Percentiles rank a stretch among this genome's conserved stretches.
These are phyloP conservation scores for Notospermus geniculatus DNA, from an alignment of 1,140 invertebrate species.

Conservation along the genomic window DNA sequence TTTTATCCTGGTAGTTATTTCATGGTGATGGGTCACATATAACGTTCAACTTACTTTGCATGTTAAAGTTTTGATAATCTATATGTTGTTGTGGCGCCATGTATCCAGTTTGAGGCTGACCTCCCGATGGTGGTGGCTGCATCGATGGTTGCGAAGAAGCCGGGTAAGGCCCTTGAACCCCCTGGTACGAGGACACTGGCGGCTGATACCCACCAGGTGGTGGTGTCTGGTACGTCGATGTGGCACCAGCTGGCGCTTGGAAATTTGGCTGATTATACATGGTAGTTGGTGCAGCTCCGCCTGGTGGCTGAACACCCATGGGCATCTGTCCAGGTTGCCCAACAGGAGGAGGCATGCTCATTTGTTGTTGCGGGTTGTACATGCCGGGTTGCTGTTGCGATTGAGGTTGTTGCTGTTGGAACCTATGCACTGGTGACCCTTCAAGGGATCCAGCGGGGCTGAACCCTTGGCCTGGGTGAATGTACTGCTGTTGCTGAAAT, in stretches of 20 bases:
- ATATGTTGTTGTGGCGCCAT: conserved; percentile 60
- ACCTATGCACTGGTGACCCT: conserved; percentile 46
- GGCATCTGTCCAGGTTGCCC: not conserved
- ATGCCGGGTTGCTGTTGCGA: not conserved
- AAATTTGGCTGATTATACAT: conserved; percentile 14
- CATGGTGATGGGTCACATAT: not conserved
- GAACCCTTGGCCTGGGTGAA: conserved; percentile 24
- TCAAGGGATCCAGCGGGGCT: conserved; percentile 34
- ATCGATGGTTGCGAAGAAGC: conserved; percentile 7
- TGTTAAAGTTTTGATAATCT: conserved; percentile 42
- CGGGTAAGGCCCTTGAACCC: conserved; percentile 5
- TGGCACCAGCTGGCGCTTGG: conserved; percentile 16
- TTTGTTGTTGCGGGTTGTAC: conserved; percentile 21
- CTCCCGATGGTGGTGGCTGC: not conserved
- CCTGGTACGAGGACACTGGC: conserved; percentile 20
- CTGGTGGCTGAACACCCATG: conserved; percentile 16
- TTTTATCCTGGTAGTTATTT: no score
- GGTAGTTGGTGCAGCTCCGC: conserved; percentile 24
- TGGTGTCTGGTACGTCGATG: conserved; percentile 13
- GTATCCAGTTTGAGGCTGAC: conserved; percentile 38
- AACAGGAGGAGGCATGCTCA: conserved; percentile 14
- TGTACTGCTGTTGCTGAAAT: conserved; percentile 19
- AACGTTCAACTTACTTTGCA: conserved; percentile 38
- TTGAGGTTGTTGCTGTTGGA: conserved; percentile 23
- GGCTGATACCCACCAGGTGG: conserved; percentile 17